Evolutionary conservation across 2,797 vertebrate species (phyloP).

Genomic region (Eremophila alpestris): DNA sequence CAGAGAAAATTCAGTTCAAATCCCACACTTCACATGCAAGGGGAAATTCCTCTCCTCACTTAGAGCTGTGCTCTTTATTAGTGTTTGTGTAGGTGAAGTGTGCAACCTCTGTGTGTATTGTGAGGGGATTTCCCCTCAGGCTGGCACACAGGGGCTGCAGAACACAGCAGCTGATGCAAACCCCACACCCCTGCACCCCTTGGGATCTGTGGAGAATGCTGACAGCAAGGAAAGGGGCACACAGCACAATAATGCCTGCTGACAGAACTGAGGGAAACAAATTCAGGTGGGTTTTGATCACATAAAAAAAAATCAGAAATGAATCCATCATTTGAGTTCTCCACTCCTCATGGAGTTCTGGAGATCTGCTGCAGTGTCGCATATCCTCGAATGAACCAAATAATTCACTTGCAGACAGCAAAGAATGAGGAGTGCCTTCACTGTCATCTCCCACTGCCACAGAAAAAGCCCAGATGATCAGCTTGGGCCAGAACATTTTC

Average conservation of each 20-base stretch:
- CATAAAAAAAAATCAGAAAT: not conserved
- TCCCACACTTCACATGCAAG: not conserved
- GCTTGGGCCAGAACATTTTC: not conserved
- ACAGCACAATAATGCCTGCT: not conserved
- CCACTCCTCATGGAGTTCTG: not conserved
- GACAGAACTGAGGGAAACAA: not conserved
- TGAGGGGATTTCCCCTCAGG: too few species aligned
- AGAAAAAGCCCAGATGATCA: not conserved
- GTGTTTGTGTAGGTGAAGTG: not conserved
- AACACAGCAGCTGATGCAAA: not conserved
- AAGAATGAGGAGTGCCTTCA: not conserved
- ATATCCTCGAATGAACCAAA: not conserved
- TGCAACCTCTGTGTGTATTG: not conserved
- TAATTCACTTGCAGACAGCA: not conserved
- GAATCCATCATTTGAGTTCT: not conserved
- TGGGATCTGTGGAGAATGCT: not conserved
- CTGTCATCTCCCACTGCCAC: not conserved
- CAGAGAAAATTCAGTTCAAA: not conserved
- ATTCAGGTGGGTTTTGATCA: not conserved
- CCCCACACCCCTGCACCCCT: not conserved
- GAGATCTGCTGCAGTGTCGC: not conserved
- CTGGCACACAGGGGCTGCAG: not conserved
- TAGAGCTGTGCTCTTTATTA: not conserved
- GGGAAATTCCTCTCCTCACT: not conserved
- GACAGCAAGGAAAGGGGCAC: not conserved